These are phyloP conservation scores for Mythimna pallens DNA, from an alignment of 2,888 invertebrate genomes.

Conservation along the genomic window DNA sequence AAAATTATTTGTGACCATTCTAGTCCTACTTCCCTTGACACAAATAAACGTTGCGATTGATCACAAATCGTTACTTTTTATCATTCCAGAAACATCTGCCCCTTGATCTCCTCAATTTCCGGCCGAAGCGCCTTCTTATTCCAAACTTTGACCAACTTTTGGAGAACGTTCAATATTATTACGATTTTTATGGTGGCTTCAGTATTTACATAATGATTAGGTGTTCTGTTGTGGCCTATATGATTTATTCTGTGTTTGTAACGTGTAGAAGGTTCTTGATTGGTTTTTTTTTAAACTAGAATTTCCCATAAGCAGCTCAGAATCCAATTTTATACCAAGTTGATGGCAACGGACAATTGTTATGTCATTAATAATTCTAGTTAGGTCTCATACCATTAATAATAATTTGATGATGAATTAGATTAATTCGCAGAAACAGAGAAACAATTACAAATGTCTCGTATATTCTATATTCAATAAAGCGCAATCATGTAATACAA, in stretches of 20 bases:
- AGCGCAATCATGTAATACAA: background rate
- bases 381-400: background rate
- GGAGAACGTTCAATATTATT: constrained; percentile 52
- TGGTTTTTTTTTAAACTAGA: too few species aligned
- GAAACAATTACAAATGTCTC: constrained; percentile 14
- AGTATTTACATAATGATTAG: constrained; percentile 46
- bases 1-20: constrained; percentile 24
- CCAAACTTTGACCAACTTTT: constrained; percentile 56
- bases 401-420: constrained; percentile 2
- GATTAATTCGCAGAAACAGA: background rate
- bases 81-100: constrained; percentile 63
- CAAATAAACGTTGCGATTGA: constrained; percentile 48
- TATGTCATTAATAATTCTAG: too few species aligned
- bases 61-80: constrained; percentile 61
- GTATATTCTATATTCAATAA: constrained; percentile 3
- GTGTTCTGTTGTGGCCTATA: background rate
- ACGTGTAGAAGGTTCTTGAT: too few species aligned
- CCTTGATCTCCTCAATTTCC: constrained; percentile 62
- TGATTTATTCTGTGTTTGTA: background rate
- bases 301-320: too few species aligned
- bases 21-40: background rate
- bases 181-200: constrained; percentile 51
- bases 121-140: constrained; percentile 56
- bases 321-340: background rate
- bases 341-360: background rate